Evolutionary conservation across 2,797 vertebrate genomes (phyloP), one percentile per base, ranked within the genome.

Genomic region (Periophthalmus magnuspinnatus): DNA sequence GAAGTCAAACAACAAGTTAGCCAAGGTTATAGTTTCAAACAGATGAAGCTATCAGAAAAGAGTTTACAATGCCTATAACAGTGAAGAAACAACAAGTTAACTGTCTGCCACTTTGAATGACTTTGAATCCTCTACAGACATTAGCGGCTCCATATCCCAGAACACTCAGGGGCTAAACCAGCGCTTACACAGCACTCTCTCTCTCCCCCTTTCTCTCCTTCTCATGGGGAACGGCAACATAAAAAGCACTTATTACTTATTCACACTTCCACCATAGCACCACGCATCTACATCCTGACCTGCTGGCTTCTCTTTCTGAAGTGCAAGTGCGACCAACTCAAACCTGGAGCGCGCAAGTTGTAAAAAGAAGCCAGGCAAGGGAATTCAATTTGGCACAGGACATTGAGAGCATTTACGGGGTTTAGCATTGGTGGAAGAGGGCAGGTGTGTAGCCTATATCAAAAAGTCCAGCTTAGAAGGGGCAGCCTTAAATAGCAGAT

Each of bases 141-240:
- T 22, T 22, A 57, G 64, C 24, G 14, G 34, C 34, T 41, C 16
- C 45, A 54, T 47, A 33, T 67, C 58, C 70, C 50, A 65, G 71
- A 48, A 70, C 56, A 65, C 47, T 28, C 5, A 36, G 57, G 38
- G 66, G 67, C 61, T 24, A 13, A 22, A 71, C 68, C 41, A 13
- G 66, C 50, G 16, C 62, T 75, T 52, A 69, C 56, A 14, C 28
- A 63, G 76, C 71, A 68, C 14, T 6, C 34, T 17, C 47, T 17
- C 47, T 45, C 45, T 17, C 5, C 58, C 33, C 45, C 56, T 36
- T 19, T 8, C 22, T 17, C 52, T 22, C 45, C 60, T 58, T 22
- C 13, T 67, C 50, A 38, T 47, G 32, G 47, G 54, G 45, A 32
- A 16, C 34, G 48, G 28, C 10, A 11, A 57, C 57, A 55, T 6